Conservation (phyloP, 2,888 invertebrate genomes). For the Melinaea marsaeus region DNA sequence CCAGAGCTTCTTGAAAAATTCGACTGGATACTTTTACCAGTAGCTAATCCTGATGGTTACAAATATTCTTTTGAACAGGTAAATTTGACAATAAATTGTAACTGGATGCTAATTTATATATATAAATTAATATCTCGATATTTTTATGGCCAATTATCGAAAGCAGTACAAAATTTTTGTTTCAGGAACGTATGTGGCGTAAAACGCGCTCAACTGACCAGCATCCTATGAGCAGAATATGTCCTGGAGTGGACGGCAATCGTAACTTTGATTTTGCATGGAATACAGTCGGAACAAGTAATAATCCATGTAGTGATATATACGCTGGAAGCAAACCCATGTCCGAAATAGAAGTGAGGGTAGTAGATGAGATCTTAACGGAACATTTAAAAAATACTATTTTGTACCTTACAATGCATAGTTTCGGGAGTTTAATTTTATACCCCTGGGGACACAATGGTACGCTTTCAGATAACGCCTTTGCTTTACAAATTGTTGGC, state of each 20-base stretch:
- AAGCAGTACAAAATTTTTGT: constrained; percentile 15
- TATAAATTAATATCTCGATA: not conserved
- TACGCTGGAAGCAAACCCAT: constrained; percentile 80
- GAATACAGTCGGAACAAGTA: constrained; percentile 79
- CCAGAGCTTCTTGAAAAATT: constrained; percentile 75
- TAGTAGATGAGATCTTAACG: constrained; percentile 78
- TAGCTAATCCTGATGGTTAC: constrained; percentile 86
- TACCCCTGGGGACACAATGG: constrained; percentile 83
- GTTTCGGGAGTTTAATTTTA: constrained; percentile 82
- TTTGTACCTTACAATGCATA: constrained; percentile 85
- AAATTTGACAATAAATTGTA: constrained; percentile 38
- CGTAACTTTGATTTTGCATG: constrained; percentile 85
- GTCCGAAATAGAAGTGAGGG: constrained; percentile 81
- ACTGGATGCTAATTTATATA: not conserved
- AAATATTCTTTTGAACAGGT: constrained; percentile 71
- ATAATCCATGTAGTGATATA: constrained; percentile 75
- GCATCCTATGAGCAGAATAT: constrained; percentile 48
- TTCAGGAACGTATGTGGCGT: constrained; percentile 81
- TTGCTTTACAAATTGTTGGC: constrained; percentile 65
- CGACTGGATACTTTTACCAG: constrained; percentile 82
- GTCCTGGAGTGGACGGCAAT: constrained; percentile 85
- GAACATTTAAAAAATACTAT: constrained; percentile 70
- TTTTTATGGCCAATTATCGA: not conserved
- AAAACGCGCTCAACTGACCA: constrained; percentile 79
- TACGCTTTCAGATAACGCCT: constrained; percentile 66